Evolutionary conservation across 2,797 vertebrate species (phyloP).

Genomic region (Alauda arvensis): DNA sequence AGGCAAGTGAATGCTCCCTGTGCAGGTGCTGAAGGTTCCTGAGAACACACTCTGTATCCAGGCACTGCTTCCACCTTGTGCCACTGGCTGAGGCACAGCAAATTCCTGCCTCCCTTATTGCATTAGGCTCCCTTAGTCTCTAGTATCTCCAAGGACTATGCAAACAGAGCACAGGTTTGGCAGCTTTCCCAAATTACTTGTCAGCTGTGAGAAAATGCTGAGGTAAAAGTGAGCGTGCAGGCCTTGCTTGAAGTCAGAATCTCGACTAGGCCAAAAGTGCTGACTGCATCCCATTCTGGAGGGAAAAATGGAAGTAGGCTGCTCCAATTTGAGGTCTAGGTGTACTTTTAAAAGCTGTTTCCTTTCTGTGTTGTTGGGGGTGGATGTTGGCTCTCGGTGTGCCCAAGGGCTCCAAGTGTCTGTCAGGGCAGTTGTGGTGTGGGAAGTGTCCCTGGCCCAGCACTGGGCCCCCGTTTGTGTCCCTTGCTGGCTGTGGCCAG

Average conservation of each 20-base stretch:
- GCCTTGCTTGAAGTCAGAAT: neutral
- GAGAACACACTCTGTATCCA: rapidly evolving
- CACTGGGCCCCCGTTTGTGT: neutral
- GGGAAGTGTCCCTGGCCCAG: neutral
- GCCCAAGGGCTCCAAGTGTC: neutral
- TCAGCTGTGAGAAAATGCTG: neutral
- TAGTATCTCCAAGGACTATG: rapidly evolving
- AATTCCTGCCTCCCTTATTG: neutral
- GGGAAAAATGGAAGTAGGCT: neutral
- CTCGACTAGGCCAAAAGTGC: neutral
- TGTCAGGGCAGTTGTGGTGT: neutral
- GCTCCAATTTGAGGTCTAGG: neutral
- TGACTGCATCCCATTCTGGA: rapidly evolving
- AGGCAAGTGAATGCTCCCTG: rapidly evolving
- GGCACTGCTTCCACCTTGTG: neutral
- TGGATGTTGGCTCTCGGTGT: rapidly evolving
- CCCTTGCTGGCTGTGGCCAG: neutral
- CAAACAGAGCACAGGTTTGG: neutral
- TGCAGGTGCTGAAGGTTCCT: neutral
- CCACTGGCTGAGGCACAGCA: neutral
- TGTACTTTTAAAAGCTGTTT: neutral
- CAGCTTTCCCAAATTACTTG: neutral
- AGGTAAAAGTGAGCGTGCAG: rapidly evolving
- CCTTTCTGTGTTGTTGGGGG: neutral
- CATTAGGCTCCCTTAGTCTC: neutral